Base-by-base conservation (phyloP, 2,797 vertebrate species). In the Glyptemys insculpta region DNA sequence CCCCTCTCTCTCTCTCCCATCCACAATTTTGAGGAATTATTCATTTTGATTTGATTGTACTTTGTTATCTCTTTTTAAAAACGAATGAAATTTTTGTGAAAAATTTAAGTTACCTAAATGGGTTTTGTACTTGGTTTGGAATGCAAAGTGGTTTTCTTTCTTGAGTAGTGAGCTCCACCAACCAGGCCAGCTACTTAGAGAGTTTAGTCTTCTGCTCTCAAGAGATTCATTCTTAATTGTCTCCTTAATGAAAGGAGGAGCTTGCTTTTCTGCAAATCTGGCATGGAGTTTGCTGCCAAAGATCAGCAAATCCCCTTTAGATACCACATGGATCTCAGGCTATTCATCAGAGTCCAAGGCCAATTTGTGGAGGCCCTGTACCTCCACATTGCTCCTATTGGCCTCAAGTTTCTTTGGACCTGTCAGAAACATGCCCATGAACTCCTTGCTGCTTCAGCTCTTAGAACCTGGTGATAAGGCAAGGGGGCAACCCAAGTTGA, bases 1-100 rank as follows among this genome's bases (percentile, higher is more conserved):
- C 11, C 52, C 3, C 16, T 21, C 18, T 85, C 25, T 87, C 34
- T 86, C 23, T 81, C 54, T n/a, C 37, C 16, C 34, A 68, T 87
- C 83, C 49, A 56, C 0, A 0, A 14, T 82, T 91, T 85, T 8
- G 3, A 89, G 34, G 88, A 89, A 81, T 85, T 76, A 54, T 56
- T 86, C 87, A 0, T 82, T 89, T 62, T 50, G 10, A 57, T 37
- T 89, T 2, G 25, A 86, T 19, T 76, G 3, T 59, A n/a, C 80
- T 88, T n/a, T n/a, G 34, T n/a, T n/a, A 34, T 62, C 18, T n/a
- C 34, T n/a, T 37, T 68, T 68, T 68, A n/a, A n/a, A 68, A 37
- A 68, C 15, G 8, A 68, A 68, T 37, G 8, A 68, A n/a, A n/a
- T n/a, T 68, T 19, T n/a, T n/a, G 18, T n/a, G 34, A 16, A 49